Conservation (phyloP, 2,888 invertebrate genomes). For the Torymus tubicola region DNA sequence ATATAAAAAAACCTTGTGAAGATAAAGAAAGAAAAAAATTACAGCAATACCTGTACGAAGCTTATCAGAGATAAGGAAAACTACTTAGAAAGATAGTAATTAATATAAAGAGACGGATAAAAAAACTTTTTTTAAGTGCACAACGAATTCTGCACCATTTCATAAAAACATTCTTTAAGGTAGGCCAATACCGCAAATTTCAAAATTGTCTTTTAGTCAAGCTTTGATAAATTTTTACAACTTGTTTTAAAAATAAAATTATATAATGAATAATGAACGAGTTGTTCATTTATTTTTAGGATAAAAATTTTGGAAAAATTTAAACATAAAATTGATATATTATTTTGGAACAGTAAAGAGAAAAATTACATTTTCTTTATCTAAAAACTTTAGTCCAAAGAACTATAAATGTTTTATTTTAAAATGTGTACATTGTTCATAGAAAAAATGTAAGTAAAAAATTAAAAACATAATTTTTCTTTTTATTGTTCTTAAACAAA, state of each 20-base stretch:
- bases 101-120: constrained; percentile 56
- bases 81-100: constrained; percentile 58
- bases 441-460: neutral
- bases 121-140: constrained; percentile 37
- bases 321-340: no score
- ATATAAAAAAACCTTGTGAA: constrained; percentile 51
- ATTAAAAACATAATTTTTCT: constrained; percentile 1
- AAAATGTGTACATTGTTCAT: no score
- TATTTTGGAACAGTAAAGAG: no score
- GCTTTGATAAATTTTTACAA: constrained; percentile 38
- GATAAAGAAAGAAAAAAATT: constrained; percentile 58
- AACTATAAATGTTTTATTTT: no score
- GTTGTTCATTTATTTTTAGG: no score
- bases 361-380: no score
- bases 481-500: constrained; percentile 15
- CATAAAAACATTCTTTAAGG: constrained; percentile 46
- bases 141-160: constrained; percentile 25
- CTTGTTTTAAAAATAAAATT: constrained; percentile 7
- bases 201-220: constrained; percentile 21
- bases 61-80: constrained; percentile 54
- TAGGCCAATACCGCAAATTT: constrained; percentile 49
- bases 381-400: no score
- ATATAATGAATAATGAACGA: neutral
- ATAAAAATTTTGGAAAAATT: no score
- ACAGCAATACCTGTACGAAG: constrained; percentile 44